Base-by-base conservation (phyloP, 2,888 invertebrate species). In the Melieria picta region DNA sequence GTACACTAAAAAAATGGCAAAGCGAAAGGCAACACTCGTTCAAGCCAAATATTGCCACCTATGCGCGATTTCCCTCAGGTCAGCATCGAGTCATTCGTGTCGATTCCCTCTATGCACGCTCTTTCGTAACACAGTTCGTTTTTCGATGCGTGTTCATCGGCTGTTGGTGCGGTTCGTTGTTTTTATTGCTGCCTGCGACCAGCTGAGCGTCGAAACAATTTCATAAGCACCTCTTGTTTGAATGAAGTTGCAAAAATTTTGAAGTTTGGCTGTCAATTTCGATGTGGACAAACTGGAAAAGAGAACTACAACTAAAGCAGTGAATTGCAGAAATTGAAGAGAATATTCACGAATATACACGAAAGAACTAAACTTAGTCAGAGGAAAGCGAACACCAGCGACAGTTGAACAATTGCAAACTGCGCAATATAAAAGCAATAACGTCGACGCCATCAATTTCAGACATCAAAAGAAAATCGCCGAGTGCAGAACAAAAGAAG, bases 291-390 rank as follows among this genome's bases (percentile, higher is more conserved):
- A 64, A 16, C 10, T 16, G 4, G 56, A 58, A 56, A 45, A 69
- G 55, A 47, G 13, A 48, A n/a, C 43, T 46, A 62, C n/a, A 50
- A 70, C 48, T 50, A 70, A 16, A 7, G 56, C 55, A 58, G 69
- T 72, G 72, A 72, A 16, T 72, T 72, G 72, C 72, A 69, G 47
- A 69, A 69, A 45, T 69, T 62, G 43, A 65, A 65, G 13, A 57
- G 47, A 71, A 67, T 48, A 62, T 58, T 67, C 71, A 63, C 13
- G 71, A 71, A 71, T 57, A 62, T 10, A 72, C 50, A 7, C 55
- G 68, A 60, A 72, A 56, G 42, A 13, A 56, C 43, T 63, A 45
- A 7, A 56, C 9, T 45, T 45, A 30, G 16, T 4, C 16, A 57
- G 48, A 43, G 52, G 10, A 50, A n/a, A 56, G 48, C 47, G 48